Base-by-base conservation (phyloP, 2,888 invertebrate genomes). In the Acleris sparsana region DNA sequence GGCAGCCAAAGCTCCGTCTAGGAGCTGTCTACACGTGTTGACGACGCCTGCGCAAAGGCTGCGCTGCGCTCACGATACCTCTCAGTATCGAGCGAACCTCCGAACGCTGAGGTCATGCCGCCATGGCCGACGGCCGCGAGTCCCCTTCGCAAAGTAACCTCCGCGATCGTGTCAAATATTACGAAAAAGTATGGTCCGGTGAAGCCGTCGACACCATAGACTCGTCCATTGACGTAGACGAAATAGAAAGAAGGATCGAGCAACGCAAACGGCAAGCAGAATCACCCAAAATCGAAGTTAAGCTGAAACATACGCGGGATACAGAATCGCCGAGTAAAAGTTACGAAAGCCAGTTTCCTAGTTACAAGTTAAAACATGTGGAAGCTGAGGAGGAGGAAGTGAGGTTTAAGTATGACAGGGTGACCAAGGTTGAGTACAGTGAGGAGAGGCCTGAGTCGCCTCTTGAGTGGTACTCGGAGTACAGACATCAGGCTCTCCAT, bases 131-230 rank as follows among this genome's bases (percentile, higher is more conserved):
- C 89, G 91, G 83, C 67, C 90, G 92, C 89, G 92, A 90, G 80
- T 88, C 88, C 76, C 89, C 92, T 89, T 85, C 92, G 89, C 88
- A 88, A 76, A 78, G 87, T 86, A 80, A 95, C 74, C 93, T 97
- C 69, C 94, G 94, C 71, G 95, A 96, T 79, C 94, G 96, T 75
- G 96, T 97, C 74, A 94, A 94, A 74, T 96, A 96, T 84, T 97
- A 96, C 87, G 97, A 97, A 85, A 95, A 95, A 89, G 94, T 96
- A 72, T 96, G 96, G 95, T 93, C 94, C 69, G 94, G 95, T 25
- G 82, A 90, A 70, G 78, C 85, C 80, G 75, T 80, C 71, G 86
- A 93, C 78, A 79, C 86, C 58, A 83, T 88, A 68, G 88, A 89
- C 72, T 83, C 88, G 22, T 80, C 92, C 29, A 92, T 93, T 20